A percentile compares a stretch with the other conserved stretches of the same genome.
Evolutionary conservation across 1,140 invertebrate genomes (phyloP).

Genomic region (Odontomachus brunneus): DNA sequence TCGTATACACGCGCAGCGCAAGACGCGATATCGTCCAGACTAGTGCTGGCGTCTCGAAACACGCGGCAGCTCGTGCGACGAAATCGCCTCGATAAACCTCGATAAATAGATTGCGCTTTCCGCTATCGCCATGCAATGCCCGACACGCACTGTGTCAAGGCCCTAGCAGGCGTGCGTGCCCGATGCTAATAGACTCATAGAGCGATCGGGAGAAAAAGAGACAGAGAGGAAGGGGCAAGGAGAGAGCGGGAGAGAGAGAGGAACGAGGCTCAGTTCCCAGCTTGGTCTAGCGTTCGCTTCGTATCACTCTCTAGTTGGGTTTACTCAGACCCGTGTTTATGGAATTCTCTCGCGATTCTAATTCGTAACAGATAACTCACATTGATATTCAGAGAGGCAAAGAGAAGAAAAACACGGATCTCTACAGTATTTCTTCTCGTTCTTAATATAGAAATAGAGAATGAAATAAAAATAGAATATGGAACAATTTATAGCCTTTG

Average conservation of each 20-base stretch:
- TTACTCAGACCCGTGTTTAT: constrained; percentile 49
- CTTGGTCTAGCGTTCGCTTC: constrained; percentile 32
- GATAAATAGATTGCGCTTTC: constrained; percentile 85
- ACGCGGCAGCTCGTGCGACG: constrained; percentile 44
- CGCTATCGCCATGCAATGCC: constrained; percentile 83
- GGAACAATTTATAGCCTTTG: no score
- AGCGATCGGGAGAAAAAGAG: constrained; percentile 58
- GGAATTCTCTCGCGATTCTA: constrained; percentile 26
- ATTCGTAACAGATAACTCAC: no score
- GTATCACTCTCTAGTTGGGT: constrained; percentile 55
- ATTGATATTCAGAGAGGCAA: no score
- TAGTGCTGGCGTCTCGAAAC: constrained; percentile 2
- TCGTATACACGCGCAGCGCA: no score
- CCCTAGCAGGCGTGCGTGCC: constrained; percentile 73
- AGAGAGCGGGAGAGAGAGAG: constrained; percentile 26
- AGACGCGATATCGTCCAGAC: not conserved
- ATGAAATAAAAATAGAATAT: no score
- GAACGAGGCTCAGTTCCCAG: constrained; percentile 36
- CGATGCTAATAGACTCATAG: constrained; percentile 83
- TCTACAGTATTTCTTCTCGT: no score
- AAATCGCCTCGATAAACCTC: constrained; percentile 82
- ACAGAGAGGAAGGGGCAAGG: constrained; percentile 12
- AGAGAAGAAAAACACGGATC: no score
- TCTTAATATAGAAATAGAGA: no score
- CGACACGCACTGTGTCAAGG: constrained; percentile 85